Base-by-base conservation (phyloP, 2,888 invertebrate species). In the Blastobasis adustella region DNA sequence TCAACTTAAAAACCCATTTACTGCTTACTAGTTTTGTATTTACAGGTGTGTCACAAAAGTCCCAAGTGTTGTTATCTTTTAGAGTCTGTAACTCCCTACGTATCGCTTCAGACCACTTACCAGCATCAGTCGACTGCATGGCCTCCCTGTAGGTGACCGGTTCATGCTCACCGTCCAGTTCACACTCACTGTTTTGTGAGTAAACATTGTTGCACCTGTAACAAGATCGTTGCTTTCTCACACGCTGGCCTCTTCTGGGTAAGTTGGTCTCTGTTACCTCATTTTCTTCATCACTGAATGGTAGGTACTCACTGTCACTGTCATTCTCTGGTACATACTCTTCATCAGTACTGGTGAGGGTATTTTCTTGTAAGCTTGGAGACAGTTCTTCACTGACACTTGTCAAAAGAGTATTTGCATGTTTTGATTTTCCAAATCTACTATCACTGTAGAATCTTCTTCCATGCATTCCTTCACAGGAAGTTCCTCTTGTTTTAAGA, bases 141-240 rank as follows among this genome's bases (percentile, higher is more conserved):
- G 56, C 54, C 10, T 57, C 53, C 10, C 41, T 43, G 10, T 58
- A 61, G 5, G 58, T 55, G 10, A 5, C 42, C 4, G 64, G 61
- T 10, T 57, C 55, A 40, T 6, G 40, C 40, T 40, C 40, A 6
- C 6, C 9, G 40, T 1, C 40, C 9, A 9, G 9, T 8, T 8
- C 6, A 40, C 9, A 6, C 23, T 23, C 23, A 23, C 23, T 23
- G 23, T 23, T 23, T 23, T 23, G 23, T 23, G 23, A 23, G 9
- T 8, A 40, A 40, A 40, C 40, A 40, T 40, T 8, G 40, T 40
- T 9, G 6, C 9, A 8, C 40, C 40, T 8, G 7, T 9, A 40
- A 40, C 40, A 40, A 40, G 40, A 9, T 40, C 6, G 54, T 39
- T 56, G 56, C 38, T 59, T 57, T 9, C 54, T 52, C 0, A 52